A percentile compares a stretch with the other conserved stretches of the same genome.
Conservation (phyloP, 2,797 vertebrate species). For the Chaunax sp. region DNA sequence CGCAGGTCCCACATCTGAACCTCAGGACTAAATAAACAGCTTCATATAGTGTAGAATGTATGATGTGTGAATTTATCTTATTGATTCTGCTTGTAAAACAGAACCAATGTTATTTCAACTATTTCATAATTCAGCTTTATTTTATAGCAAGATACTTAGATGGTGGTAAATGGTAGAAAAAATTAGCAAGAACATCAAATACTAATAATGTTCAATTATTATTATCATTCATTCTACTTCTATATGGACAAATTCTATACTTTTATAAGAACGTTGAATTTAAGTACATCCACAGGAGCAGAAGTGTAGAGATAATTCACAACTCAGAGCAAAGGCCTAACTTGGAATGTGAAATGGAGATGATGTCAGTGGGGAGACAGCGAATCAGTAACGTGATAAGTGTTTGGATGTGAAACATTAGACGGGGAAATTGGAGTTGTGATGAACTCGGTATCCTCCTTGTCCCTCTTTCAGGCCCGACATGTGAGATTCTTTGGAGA, state of each 20-base stretch:
- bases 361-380: constrained; percentile 66
- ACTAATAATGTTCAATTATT: too few species aligned
- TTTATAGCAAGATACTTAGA: too few species aligned
- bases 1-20: constrained; percentile 48
- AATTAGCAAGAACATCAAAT: too few species aligned
- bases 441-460: constrained; percentile 71
- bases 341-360: constrained; percentile 67
- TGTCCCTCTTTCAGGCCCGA: constrained; percentile 68
- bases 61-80: too few species aligned
- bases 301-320: constrained; percentile 30
- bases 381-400: constrained; percentile 74
- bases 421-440: constrained; percentile 70
- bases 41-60: constrained; percentile 22
- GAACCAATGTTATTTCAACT: too few species aligned
- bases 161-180: too few species aligned
- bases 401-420: constrained; percentile 75
- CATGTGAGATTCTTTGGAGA: constrained; percentile 75
- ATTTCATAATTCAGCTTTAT: too few species aligned
- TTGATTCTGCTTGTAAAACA: too few species aligned
- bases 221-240: too few species aligned
- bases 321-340: constrained; percentile 32
- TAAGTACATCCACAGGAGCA: too few species aligned
- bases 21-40: constrained; percentile 15
- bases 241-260: too few species aligned
- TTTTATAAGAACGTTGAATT: too few species aligned